Percentiles rank a stretch among this genome's conserved stretches.
phyloP scores from a whole-genome alignment of 2,113 vertebrate species.

The Fregetta grallaria region DNA sequence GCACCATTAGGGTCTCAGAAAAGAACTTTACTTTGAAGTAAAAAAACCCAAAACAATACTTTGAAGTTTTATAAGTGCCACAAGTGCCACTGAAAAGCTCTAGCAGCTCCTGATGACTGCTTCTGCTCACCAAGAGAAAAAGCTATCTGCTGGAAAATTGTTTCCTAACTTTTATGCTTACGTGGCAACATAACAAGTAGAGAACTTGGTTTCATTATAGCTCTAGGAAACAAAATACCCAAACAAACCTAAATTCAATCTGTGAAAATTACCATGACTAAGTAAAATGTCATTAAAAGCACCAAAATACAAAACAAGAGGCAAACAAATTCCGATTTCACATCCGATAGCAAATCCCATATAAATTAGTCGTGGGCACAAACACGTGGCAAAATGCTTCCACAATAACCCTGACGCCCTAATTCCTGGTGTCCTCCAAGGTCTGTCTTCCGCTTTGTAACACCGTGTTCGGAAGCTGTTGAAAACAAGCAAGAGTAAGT shows the following conservation, averaged over 20 bases:
- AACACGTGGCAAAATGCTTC: accelerated
- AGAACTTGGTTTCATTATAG: background rate
- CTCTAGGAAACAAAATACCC: background rate
- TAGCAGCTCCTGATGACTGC: background rate
- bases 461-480: background rate
- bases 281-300: background rate
- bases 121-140: background rate
- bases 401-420: background rate
- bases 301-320: background rate
- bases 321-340: background rate
- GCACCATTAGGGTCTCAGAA: background rate
- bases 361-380: background rate
- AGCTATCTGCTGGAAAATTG: background rate
- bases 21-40: background rate
- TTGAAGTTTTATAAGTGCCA: background rate
- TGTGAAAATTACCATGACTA: background rate
- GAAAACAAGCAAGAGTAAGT: background rate
- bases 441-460: background rate
- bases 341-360: background rate
- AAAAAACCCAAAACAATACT: background rate
- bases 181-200: background rate
- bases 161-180: background rate
- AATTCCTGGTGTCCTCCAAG: background rate
- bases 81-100: background rate
- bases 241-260: background rate